Base-by-base conservation (phyloP, 2,797 vertebrate species). In the Dicrostonyx torquatus region DNA sequence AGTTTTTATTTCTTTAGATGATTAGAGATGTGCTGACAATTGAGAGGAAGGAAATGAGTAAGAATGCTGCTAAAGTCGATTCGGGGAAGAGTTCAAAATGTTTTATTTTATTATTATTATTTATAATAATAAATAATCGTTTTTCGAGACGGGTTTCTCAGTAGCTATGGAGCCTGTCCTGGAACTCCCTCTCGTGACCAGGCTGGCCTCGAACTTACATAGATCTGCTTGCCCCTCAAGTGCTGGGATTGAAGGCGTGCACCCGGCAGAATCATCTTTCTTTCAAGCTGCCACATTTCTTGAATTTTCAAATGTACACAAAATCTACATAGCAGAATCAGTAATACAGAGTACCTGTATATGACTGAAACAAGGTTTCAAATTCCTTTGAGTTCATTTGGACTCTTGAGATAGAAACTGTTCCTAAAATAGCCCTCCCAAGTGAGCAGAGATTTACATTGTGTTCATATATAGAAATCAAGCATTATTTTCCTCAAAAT, bases 1-100 rank as follows among this genome's bases (percentile, higher is more conserved):
- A 80, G 50, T 43, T 93, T 95, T 94, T 95, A 5, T 94, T 75
- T 90, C 73, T 87, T 90, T 93, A 79, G 40, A 45, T 96, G 77
- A 68, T 53, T 94, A 22, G 68, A 85, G 70, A 31, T 73, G 48
- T 68, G 77, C 78, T 94, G 89, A 89, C 89, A 93, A 82, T 82
- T 62, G 92, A 72, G 78, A 90, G n/a, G 62, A 92, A 40, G 82
- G 95, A 89, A 91, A 60, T 6, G n/a, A 72, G 82, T 40, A 95
- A 92, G 34, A 93, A 95, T 90, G 77, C n/a, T 64, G 4, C 76
- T 29, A 66, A 90, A 91, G 60, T 55, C 70, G 37, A 66, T 31
- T 70, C 84, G 2, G 68, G 43, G 75, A 95, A 92, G 13, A 80
- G 31, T 24, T 29, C 40, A 14, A 89, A 93, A 58, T 58, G 6